Evolutionary conservation across 2,888 invertebrate species (phyloP), one percentile per base, ranked within the genome.

Genomic region (Andrena minutula): DNA sequence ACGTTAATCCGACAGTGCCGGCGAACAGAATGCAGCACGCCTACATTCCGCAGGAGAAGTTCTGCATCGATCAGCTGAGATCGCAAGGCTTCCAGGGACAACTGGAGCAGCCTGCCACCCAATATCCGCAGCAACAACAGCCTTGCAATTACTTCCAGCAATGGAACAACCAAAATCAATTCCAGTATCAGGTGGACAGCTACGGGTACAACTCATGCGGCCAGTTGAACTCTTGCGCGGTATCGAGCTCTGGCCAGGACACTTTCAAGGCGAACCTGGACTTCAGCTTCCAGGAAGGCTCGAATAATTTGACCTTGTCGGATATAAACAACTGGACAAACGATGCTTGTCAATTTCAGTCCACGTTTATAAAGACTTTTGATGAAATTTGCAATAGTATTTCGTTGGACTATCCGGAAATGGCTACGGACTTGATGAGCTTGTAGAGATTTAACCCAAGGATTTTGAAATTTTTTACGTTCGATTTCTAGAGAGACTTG

Each of bases 271-370:
- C 47, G 12, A 28, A 28, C 4, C 0, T 3, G 16, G 41, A 60
- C 0, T 3, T 4, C 23, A n/a, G 6, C 12, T 8, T 12, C 32
- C 63, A 51, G 0, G 49, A 69, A 5, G n/a, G 23, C 8, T 35
- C 53, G 7, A 26, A 0, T 1, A 47, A 65, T n/a, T 20, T 28
- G 10, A 8, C 73, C 0, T 5, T 77, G 0, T 28, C 53, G 2
- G 79, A 80, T 26, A 8, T 79, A 1, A 76, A 61, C 12, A 41
- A 51, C 1, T 80, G 73, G 66, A 10, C 51, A 8, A 68, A 60
- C 16, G 70, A 76, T 0, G 0, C 65, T 0, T 63, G 20, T 41
- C 72, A 79, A 4, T 0, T 47, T 0, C 68, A 65, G 2, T 16
- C 61, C 0, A 1, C 26, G 1, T 0, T 20, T 26, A 0, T 60